Percentiles rank a stretch among this genome's conserved stretches.
phyloP scores from a whole-genome alignment of 2,888 invertebrate species.

The Euplagia quadripunctaria region DNA sequence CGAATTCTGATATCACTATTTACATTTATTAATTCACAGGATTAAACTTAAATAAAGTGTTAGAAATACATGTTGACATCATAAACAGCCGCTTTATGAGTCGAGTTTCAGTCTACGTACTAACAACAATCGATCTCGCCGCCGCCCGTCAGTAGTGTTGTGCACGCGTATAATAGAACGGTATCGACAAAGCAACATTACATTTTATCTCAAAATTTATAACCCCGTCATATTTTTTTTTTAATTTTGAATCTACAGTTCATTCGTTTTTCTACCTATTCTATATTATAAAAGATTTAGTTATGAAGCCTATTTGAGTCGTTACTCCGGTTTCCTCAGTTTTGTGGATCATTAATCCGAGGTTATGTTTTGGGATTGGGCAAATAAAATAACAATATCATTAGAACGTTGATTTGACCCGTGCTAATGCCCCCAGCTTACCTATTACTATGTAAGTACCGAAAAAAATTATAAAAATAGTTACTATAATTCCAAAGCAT shows the following conservation, averaged over 20 bases:
- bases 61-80: constrained; percentile 73
- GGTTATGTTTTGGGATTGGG: too few relatives aligned
- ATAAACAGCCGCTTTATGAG: constrained; percentile 66
- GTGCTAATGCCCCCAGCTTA: too few relatives aligned
- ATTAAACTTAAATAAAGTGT: constrained; percentile 42
- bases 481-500: too few relatives aligned
- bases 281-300: too few relatives aligned
- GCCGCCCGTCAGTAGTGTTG: constrained; percentile 18
- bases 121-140: constrained; percentile 24
- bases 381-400: too few relatives aligned
- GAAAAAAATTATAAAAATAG: too few relatives aligned
- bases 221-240: neutral
- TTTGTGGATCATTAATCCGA: too few relatives aligned
- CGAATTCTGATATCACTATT: constrained; percentile 29
- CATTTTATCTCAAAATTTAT: neutral
- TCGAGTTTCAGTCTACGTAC: constrained; percentile 15
- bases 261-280: too few relatives aligned
- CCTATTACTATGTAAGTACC: too few relatives aligned
- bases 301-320: too few relatives aligned
- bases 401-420: too few relatives aligned
- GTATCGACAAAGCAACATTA: neutral
- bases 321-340: neutral
- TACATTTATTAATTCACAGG: constrained; percentile 40
- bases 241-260: neutral
- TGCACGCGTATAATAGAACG: neutral